A percentile compares a stretch with the other conserved stretches of the same genome.
These are phyloP conservation scores for Tetramorium parvispinum DNA, from an alignment of 1,140 invertebrate genomes.

Conservation along the genomic window DNA sequence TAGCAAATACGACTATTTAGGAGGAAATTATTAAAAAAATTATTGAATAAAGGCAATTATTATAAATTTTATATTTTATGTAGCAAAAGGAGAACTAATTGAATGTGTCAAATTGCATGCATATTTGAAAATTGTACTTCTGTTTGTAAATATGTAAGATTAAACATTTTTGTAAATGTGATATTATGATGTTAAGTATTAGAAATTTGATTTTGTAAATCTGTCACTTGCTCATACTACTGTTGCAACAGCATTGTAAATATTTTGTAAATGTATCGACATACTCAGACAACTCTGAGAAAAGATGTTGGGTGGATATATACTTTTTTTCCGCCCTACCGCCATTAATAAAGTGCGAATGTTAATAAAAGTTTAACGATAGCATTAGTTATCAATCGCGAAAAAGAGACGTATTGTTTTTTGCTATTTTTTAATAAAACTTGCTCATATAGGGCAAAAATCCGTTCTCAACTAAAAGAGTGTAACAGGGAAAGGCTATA, in stretches of 20 bases:
- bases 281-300: constrained; percentile 28
- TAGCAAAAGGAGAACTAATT: not conserved
- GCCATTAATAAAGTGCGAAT: constrained; percentile 42
- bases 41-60: not conserved
- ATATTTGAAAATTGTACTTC: constrained; percentile 29
- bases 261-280: constrained; percentile 49
- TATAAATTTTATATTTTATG: not conserved
- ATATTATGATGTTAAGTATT: constrained; percentile 54
- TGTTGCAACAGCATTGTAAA: constrained; percentile 52
- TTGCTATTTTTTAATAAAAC: constrained; percentile 30
- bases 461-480: constrained; percentile 12
- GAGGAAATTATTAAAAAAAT: not conserved
- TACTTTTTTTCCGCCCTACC: not conserved
- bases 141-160: constrained; percentile 26
- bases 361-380: constrained; percentile 14
- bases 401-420: not conserved
- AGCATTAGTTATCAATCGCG: constrained; percentile 18
- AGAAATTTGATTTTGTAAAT: constrained; percentile 61
- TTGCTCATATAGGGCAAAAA: not conserved
- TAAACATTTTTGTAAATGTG: constrained; percentile 55
- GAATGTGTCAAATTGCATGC: constrained; percentile 15
- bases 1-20: not conserved
- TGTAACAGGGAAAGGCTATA: constrained; percentile 31
- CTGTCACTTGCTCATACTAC: constrained; percentile 65
- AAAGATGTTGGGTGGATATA: constrained; percentile 7